phyloP scores from a whole-genome alignment of 2,888 invertebrate species.

The Drepanosiphum platanoidis region DNA sequence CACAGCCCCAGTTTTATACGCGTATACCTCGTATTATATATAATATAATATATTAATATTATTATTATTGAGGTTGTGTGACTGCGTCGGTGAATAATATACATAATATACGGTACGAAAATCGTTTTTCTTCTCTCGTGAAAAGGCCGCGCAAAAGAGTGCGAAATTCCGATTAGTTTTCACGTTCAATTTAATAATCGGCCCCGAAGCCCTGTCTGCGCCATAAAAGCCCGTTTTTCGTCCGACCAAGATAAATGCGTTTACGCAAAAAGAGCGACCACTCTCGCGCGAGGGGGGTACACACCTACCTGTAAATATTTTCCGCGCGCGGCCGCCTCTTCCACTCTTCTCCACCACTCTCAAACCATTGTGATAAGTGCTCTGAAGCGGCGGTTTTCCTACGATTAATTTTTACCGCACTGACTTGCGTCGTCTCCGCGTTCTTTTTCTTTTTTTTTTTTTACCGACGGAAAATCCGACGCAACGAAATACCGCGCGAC shows the following conservation, averaged over 20 bases:
- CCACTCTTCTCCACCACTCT: not conserved
- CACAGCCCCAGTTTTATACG: no score
- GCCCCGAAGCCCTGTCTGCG: not conserved
- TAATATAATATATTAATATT: no score
- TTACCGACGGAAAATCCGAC: not conserved
- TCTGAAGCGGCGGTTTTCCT: not conserved
- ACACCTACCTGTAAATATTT: slow-evolving; percentile 16
- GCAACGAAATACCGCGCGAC: not conserved
- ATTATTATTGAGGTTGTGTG: no score
- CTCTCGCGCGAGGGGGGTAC: not conserved
- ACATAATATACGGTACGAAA: no score
- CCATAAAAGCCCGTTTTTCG: slow-evolving; percentile 40
- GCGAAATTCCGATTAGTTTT: slow-evolving; percentile 51
- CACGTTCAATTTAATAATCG: slow-evolving; percentile 60
- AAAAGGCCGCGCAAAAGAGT: slow-evolving; percentile 13
- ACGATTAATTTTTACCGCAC: slow-evolving; percentile 32
- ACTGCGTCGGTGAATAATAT: no score
- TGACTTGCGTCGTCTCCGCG: not conserved
- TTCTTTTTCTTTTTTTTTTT: slow-evolving; percentile 8
- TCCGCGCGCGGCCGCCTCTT: not conserved
- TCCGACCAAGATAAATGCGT: slow-evolving; percentile 57
- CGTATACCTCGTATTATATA: no score
- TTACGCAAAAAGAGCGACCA: slow-evolving; percentile 21
- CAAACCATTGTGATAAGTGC: slow-evolving; percentile 50
- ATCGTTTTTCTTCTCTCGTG: slow-evolving; percentile 34